These are phyloP conservation scores for Rhincodon typus DNA, from an alignment of 2,797 vertebrate species.

Conservation along the genomic window DNA sequence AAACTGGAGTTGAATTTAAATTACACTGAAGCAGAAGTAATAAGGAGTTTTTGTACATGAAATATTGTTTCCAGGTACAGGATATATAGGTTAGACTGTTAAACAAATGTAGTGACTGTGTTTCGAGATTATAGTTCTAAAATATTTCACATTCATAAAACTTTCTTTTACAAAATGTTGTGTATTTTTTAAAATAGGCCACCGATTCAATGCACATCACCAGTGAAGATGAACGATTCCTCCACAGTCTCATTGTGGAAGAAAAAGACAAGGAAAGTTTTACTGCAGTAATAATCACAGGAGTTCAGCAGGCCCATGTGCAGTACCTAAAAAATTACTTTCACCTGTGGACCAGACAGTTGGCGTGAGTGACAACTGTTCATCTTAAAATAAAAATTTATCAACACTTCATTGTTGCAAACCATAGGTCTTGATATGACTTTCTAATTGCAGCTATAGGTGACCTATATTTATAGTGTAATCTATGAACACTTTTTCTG, in stretches of 20 bases:
- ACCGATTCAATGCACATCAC: conserved; percentile 69
- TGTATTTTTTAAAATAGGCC: conserved; percentile 58
- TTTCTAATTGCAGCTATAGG: background rate
- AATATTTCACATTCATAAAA: background rate
- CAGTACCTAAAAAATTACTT: conserved; percentile 70
- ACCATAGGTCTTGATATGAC: background rate
- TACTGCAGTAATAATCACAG: conserved; percentile 81
- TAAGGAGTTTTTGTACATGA: background rate
- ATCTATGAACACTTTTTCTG: background rate
- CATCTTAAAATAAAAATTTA: background rate
- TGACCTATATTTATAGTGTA: background rate
- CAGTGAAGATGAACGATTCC: conserved; percentile 66
- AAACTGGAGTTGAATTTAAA: background rate
- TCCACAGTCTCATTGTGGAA: conserved; percentile 68
- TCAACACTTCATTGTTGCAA: background rate
- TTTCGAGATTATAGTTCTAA: background rate
- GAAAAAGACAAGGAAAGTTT: conserved; percentile 73
- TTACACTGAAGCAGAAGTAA: background rate
- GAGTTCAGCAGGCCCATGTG: conserved; percentile 64
- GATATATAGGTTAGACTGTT: too few relatives aligned
- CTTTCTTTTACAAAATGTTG: conserved; percentile 38
- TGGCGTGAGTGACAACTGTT: conserved; percentile 70
- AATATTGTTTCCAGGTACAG: background rate
- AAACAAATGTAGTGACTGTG: too few relatives aligned
- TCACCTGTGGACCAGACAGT: conserved; percentile 68